A percentile compares a stretch with the other conserved stretches of the same genome.
phyloP scores from a whole-genome alignment of 1,140 invertebrate species.

The Fopius arisanus region DNA sequence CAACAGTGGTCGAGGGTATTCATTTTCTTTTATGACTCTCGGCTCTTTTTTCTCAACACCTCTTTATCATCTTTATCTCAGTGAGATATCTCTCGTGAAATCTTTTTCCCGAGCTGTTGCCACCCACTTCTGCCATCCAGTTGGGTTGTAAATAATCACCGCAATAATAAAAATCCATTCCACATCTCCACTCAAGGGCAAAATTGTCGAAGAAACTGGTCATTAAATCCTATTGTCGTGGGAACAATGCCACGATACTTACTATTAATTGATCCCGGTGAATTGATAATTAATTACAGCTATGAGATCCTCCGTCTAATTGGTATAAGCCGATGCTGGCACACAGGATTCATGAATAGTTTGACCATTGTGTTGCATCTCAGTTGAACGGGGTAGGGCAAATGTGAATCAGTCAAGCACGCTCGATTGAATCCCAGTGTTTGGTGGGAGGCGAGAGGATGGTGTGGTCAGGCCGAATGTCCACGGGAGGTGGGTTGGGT shows the following conservation, averaged over 20 bases:
- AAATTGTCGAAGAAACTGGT: no score
- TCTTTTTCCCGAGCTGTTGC: no score
- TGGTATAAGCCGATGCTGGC: not conserved
- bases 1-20: not conserved
- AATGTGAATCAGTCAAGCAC: conserved; percentile 21
- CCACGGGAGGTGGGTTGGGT: not conserved
- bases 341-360: conserved; percentile 4
- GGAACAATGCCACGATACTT: not conserved
- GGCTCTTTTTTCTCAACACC: no score
- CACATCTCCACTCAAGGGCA: no score
- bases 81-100: no score
- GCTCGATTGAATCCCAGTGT: conserved; percentile 10
- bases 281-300: not conserved
- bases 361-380: not conserved
- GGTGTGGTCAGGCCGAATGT: not conserved
- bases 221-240: no score
- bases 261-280: not conserved
- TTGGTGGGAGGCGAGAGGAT: conserved; percentile 6
- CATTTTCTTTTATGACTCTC: not conserved
- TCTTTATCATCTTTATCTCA: no score
- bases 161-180: no score
- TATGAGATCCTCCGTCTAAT: conserved; percentile 8
- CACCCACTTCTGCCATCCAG: no score
- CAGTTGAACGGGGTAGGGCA: not conserved
- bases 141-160: no score